Percentiles rank a stretch among this genome's conserved stretches.
These are phyloP conservation scores for Hypothenemus hampei DNA, from an alignment of 1,140 invertebrate species.

Conservation along the genomic window DNA sequence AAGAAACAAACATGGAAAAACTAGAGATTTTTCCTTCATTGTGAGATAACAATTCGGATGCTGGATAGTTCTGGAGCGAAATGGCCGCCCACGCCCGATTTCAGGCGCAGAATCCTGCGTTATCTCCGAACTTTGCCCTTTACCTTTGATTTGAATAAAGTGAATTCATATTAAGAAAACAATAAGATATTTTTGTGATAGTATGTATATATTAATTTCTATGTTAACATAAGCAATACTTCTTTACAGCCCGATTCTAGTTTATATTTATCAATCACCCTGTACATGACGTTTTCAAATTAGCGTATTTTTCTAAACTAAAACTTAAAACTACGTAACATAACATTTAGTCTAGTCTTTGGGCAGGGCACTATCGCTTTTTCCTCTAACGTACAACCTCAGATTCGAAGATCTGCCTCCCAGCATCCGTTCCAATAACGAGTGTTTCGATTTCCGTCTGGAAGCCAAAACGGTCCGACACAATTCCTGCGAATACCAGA, in stretches of 20 bases:
- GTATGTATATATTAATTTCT: too few relatives aligned
- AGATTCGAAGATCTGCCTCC: slow-evolving; percentile 65
- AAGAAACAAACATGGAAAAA: slow-evolving; percentile 13
- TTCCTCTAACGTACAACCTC: slow-evolving; percentile 71
- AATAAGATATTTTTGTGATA: too few relatives aligned
- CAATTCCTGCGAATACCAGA: slow-evolving; percentile 51
- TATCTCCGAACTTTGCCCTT: too few relatives aligned
- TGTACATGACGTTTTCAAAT: too few relatives aligned
- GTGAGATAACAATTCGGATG: slow-evolving; percentile 23
- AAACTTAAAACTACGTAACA: too few relatives aligned
- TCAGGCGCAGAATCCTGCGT: slow-evolving; percentile 32
- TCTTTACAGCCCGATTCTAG: too few relatives aligned
- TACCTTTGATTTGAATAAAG: too few relatives aligned
- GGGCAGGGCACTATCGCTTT: slow-evolving; percentile 78
- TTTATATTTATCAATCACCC: too few relatives aligned
- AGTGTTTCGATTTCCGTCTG: slow-evolving; percentile 77
- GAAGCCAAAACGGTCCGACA: slow-evolving; percentile 74
- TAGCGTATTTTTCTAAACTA: too few relatives aligned
- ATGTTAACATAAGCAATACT: too few relatives aligned
- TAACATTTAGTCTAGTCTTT: too few relatives aligned
- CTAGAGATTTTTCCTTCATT: slow-evolving; percentile 25
- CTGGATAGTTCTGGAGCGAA: background rate
- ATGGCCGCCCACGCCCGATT: slow-evolving; percentile 31
- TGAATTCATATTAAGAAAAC: too few relatives aligned
- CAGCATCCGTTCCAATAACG: slow-evolving; percentile 68